phyloP scores from a whole-genome alignment of 2,888 invertebrate species.

The Callyntrura sp. region DNA sequence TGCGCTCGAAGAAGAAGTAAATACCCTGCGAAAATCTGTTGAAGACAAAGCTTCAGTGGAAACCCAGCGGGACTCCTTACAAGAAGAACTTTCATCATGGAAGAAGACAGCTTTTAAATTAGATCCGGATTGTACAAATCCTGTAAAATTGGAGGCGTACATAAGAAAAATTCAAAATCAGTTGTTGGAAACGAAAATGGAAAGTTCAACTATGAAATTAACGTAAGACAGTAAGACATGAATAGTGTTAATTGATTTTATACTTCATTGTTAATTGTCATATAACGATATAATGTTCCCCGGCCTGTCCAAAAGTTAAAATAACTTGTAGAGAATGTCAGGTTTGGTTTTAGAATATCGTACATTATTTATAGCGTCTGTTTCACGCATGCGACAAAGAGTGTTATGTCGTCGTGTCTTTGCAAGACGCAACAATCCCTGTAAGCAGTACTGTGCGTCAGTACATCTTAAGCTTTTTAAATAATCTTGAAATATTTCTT shows the following conservation, averaged over 20 bases:
- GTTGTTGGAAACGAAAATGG: slow-evolving; percentile 80
- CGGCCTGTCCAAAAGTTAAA: neutral
- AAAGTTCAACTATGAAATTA: slow-evolving; percentile 77
- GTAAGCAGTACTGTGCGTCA: no score
- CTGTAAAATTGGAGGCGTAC: slow-evolving; percentile 79
- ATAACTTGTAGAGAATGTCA: slow-evolving; percentile 25
- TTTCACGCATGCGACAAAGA: slow-evolving; percentile 59
- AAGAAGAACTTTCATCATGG: slow-evolving; percentile 78
- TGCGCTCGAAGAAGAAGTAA: slow-evolving; percentile 77
- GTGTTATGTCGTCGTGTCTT: slow-evolving; percentile 47
- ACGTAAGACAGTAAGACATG: no score
- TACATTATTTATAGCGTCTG: slow-evolving; percentile 62
- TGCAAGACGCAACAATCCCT: slow-evolving; percentile 58
- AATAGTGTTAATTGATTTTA: no score
- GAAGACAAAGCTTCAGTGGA: slow-evolving; percentile 77
- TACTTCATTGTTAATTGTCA: neutral
- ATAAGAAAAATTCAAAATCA: slow-evolving; percentile 80
- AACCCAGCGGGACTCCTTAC: slow-evolving; percentile 72
- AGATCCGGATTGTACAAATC: slow-evolving; percentile 76
- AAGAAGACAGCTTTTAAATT: slow-evolving; percentile 79
- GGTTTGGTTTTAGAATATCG: slow-evolving; percentile 74
- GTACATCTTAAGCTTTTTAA: neutral
- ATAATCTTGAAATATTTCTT: slow-evolving; percentile 12
- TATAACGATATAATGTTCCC: slow-evolving; percentile 40
- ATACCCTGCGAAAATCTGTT: slow-evolving; percentile 63